Conservation (phyloP, 2,888 invertebrate species). For the Anoplius nigerrimus region DNA sequence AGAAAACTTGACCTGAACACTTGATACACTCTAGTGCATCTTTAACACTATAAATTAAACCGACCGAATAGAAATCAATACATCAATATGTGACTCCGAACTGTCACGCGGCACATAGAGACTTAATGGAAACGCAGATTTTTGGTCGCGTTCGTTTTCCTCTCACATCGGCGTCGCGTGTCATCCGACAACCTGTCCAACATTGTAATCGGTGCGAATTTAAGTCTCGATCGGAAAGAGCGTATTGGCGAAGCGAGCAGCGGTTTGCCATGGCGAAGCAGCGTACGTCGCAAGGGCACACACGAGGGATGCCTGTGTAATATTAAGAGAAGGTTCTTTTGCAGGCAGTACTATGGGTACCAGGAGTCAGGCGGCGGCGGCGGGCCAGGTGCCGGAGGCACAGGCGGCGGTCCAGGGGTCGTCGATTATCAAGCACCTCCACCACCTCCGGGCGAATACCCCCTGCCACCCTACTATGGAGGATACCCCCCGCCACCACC, state of each 20-base stretch:
- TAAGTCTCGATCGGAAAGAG: neutral
- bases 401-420: conserved; percentile 73
- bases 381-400: conserved; percentile 74
- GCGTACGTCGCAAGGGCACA: neutral
- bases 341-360: conserved; percentile 72
- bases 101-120: no score
- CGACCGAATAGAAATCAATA: no score
- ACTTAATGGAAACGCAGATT: no score
- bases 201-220: neutral
- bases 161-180: no score
- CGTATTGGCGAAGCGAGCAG: neutral
- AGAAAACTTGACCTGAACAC: no score
- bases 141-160: no score
- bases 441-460: conserved; percentile 76
- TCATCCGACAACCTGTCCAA: no score
- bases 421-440: conserved; percentile 75
- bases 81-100: no score
- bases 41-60: no score
- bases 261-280: neutral
- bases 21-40: no score
- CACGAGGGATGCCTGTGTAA: neutral
- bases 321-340: conserved; percentile 38
- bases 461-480: conserved; percentile 78
- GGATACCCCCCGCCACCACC: conserved; percentile 74
- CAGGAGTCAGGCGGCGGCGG: conserved; percentile 71